phyloP scores from a whole-genome alignment of 2,113 vertebrate species.

The Erpornis zantholeuca region DNA sequence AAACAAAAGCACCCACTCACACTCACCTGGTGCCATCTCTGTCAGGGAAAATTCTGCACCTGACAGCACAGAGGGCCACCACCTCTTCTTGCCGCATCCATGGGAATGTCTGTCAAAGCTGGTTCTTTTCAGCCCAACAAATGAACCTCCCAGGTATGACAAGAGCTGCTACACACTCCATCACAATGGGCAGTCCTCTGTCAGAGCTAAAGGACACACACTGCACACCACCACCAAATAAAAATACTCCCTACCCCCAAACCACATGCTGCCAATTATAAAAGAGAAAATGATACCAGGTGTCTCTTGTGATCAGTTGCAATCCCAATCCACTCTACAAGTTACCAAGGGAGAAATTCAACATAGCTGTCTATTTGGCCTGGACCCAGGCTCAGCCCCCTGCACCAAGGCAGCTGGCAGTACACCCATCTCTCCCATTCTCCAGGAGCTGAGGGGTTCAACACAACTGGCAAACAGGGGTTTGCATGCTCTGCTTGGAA shows the following conservation, averaged over 20 bases:
- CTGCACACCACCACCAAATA: fast-evolving
- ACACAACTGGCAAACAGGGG: fast-evolving
- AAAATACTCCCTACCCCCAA: neutral
- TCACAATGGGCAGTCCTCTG: fast-evolving
- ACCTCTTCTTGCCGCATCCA: neutral
- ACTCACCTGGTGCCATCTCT: neutral
- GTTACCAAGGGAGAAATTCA: neutral
- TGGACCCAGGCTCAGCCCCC: neutral
- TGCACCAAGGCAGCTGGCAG: neutral
- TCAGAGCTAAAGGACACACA: neutral
- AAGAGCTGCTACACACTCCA: neutral
- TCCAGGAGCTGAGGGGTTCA: neutral
- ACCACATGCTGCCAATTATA: neutral
- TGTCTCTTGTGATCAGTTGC: neutral
- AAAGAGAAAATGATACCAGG: neutral
- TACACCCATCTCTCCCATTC: neutral
- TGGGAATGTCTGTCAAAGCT: neutral
- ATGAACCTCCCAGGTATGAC: neutral
- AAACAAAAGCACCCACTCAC: fast-evolving
- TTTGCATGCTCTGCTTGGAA: neutral
- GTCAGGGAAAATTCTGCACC: neutral
- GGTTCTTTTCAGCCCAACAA: fast-evolving
- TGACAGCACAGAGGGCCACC: neutral
- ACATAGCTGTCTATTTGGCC: neutral
- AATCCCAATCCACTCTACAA: neutral